Percentiles rank a stretch among this genome's conserved stretches.
Evolutionary conservation across 2,888 invertebrate species (phyloP).

Genomic region (Acronicta leporina): DNA sequence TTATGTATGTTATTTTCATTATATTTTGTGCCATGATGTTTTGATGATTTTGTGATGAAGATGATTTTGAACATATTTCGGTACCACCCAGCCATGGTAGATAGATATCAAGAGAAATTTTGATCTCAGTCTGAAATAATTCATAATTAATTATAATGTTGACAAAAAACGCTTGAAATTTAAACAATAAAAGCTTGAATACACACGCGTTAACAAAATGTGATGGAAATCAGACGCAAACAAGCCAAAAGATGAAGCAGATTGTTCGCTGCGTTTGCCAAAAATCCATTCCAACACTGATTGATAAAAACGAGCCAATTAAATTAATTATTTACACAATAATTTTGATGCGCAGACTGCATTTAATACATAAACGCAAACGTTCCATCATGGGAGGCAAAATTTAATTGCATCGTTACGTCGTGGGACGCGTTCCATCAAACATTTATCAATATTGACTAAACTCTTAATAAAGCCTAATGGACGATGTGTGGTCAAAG

Average conservation of each 20-base stretch:
- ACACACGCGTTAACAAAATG: constrained; percentile 1
- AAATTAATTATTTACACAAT: constrained; percentile 65
- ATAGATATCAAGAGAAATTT: no score
- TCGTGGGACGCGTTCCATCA: constrained; percentile 64
- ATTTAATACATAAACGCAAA: constrained; percentile 55
- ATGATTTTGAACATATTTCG: no score
- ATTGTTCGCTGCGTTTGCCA: constrained; percentile 17
- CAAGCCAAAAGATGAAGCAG: constrained; percentile 15
- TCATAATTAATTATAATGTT: background rate
- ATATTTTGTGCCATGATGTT: no score
- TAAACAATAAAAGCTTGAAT: background rate
- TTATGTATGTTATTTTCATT: no score
- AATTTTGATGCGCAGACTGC: constrained; percentile 41
- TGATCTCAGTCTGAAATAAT: no score
- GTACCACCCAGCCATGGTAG: no score
- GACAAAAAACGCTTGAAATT: constrained; percentile 1
- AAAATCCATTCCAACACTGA: constrained; percentile 23
- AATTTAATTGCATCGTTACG: constrained; percentile 79
- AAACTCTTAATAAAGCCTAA: constrained; percentile 84
- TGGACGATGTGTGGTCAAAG: constrained; percentile 73
- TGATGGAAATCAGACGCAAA: constrained; percentile 9
- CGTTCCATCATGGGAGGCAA: constrained; percentile 65
- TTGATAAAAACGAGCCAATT: constrained; percentile 56
- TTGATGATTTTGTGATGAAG: no score
- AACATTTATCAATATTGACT: constrained; percentile 84